Conservation (phyloP, 2,113 vertebrate species). For the Oenanthe melanoleuca region DNA sequence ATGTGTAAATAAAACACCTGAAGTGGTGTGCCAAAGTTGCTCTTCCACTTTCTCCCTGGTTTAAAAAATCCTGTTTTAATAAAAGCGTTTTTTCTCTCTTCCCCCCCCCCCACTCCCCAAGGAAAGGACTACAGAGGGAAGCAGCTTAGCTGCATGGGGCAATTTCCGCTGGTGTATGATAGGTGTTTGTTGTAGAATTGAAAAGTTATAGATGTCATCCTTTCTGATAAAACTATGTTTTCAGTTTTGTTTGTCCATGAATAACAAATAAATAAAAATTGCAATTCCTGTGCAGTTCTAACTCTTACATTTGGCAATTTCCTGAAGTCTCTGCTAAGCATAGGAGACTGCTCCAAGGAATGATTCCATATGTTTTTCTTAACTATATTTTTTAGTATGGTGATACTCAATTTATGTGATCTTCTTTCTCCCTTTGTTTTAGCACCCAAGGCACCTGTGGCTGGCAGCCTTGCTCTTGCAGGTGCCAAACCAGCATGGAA, state of each 20-base stretch:
- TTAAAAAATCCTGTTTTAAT: not conserved
- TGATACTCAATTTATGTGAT: not conserved
- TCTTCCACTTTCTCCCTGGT: not conserved
- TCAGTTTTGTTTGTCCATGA: not conserved
- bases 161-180: not conserved
- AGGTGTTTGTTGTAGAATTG: not conserved
- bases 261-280: not conserved
- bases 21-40: not conserved
- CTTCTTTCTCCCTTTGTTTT: not conserved
- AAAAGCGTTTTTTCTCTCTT: not conserved
- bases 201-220: not conserved
- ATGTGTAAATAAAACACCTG: not conserved
- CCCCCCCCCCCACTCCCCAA: not conserved
- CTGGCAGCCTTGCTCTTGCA: not conserved
- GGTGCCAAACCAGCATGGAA: slow-evolving; percentile 61
- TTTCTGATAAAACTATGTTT: not conserved
- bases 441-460: slow-evolving; percentile 31
- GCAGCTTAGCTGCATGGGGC: not conserved
- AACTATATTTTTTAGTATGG: not conserved
- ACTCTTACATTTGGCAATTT: too few species aligned
- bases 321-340: not conserved
- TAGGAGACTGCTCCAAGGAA: not conserved
- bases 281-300: not conserved
- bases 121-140: not conserved
- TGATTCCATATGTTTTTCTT: not conserved